Conservation (phyloP, 2,113 vertebrate species). For the Piliocolobus tephrosceles region DNA sequence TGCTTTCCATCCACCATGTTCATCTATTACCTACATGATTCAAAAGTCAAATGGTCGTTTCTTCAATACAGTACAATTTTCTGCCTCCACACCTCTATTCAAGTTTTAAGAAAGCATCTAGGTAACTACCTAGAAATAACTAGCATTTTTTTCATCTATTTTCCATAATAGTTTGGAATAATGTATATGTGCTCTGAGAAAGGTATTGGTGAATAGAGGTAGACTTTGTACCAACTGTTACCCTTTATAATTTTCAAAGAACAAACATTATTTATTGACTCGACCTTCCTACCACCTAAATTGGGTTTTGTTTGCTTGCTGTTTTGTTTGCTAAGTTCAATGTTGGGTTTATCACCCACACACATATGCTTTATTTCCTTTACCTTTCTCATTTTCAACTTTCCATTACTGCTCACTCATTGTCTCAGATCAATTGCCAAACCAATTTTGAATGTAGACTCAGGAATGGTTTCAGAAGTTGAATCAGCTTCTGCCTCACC, state of each 20-base stretch:
- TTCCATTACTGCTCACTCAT: slow-evolving; percentile 30
- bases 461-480: slow-evolving; percentile 43
- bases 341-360: not conserved
- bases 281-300: not conserved
- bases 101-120: not conserved
- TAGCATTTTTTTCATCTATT: not conserved
- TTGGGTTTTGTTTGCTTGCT: not conserved
- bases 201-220: not conserved
- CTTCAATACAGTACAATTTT: not conserved
- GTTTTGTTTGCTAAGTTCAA: not conserved
- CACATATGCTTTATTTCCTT: not conserved
- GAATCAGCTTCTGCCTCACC: not conserved
- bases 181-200: not conserved
- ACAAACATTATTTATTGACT: not conserved
- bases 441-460: slow-evolving; percentile 39
- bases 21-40: not conserved
- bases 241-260: not conserved
- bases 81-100: not conserved
- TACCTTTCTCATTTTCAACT: slow-evolving; percentile 15
- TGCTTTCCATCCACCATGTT: not conserved
- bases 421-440: not conserved
- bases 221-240: not conserved
- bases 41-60: not conserved
- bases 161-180: not conserved
- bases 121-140: not conserved